Base-by-base conservation (phyloP, 2,113 vertebrate genomes). In the Pelusios castaneus region DNA sequence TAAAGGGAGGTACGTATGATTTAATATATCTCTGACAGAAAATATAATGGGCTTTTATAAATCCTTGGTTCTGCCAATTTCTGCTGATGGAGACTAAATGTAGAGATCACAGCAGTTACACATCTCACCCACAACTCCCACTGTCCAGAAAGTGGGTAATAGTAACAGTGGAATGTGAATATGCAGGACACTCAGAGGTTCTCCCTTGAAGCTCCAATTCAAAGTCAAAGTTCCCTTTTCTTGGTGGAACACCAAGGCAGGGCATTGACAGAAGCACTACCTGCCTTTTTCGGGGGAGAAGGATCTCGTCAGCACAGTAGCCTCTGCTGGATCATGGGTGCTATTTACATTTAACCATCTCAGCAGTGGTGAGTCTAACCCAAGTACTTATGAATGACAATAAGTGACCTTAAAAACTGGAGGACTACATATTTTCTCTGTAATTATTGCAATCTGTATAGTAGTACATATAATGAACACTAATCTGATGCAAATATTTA, bases 1-100 rank as follows among this genome's bases (percentile, higher is more conserved):
- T 31, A 34, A 95, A 2, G 96, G 97, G 67, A 98, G 97, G 98
- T 98, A 94, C 16, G 22, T n/a, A 29, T 76, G 79, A 25, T 70
- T 85, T 70, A 75, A 38, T 43, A 75, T 38, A 75, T 43, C 41
- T 75, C 38, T 41, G 38, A 45, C 73, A 76, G 38, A 31, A 94
- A 87, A 75, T 27, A 31, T 6, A 45, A 38, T 34, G 52, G 17
- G 31, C n/a, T 49, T 45, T 1, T 58, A 17, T 45, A 14, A 80
- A 85, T n/a, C 21, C 5, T 38, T 45, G 19, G 19, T 2, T 80
- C 58, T 77, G 77, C 21, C 82, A 67, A 14, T 85, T 76, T 90
- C 38, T 67, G 17, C 13, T 49, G 22, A 27, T 43, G 34, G 55
- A 83, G 31, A 73, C 88, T n/a, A 45, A 55, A 16, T 2, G 9